These are phyloP conservation scores for Anisognathus igniventris DNA, from an alignment of 2,797 vertebrate species.

Conservation along the genomic window DNA sequence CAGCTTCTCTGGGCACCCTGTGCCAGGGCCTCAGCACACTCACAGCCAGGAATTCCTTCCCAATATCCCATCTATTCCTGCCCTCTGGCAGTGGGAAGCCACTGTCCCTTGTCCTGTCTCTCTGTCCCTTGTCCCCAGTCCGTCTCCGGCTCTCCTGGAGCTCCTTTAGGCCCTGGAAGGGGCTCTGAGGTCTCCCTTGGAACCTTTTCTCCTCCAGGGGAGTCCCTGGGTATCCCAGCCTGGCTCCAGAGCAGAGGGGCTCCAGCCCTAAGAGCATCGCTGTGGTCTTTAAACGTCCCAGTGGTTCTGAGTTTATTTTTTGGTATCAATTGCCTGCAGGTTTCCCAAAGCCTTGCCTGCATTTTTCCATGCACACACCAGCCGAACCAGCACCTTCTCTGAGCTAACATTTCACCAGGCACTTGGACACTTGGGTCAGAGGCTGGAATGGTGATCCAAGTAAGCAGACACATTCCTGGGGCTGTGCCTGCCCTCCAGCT, in stretches of 20 bases:
- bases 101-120: neutral
- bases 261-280: neutral
- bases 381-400: neutral
- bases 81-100: neutral
- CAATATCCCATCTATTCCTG: neutral
- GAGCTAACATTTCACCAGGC: neutral
- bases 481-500: neutral
- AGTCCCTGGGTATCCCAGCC: fast-evolving
- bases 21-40: neutral
- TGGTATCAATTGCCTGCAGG: neutral
- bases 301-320: neutral
- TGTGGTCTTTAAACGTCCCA: neutral
- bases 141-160: neutral
- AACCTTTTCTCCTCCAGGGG: neutral
- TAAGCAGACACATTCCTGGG: neutral
- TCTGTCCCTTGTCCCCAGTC: neutral
- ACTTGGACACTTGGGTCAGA: neutral
- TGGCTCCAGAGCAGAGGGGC: neutral
- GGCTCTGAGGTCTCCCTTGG: neutral
- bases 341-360: neutral
- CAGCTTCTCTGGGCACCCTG: neutral
- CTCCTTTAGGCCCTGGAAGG: neutral
- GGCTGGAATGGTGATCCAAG: neutral
- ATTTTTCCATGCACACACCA: neutral
- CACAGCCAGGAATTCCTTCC: neutral